A percentile compares a stretch with the other conserved stretches of the same genome.
phyloP scores from a whole-genome alignment of 1,140 invertebrate species.

The Drosophila sp. region DNA sequence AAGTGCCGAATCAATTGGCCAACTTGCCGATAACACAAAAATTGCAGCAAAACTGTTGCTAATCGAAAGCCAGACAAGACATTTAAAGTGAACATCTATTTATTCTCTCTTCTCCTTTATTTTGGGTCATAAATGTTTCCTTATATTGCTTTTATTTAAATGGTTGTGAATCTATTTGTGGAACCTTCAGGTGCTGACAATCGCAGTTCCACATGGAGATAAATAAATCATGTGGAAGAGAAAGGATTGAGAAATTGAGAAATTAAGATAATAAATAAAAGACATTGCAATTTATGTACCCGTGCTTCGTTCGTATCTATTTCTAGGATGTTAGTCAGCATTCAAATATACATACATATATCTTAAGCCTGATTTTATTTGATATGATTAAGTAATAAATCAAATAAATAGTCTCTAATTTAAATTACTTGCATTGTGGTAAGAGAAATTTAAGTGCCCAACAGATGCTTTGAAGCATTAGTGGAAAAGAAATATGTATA shows the following conservation, averaged over 20 bases:
- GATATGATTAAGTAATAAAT: conserved; percentile 31
- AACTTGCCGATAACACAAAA: conserved; percentile 5
- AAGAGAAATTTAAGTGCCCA: not conserved
- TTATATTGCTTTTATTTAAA: not conserved
- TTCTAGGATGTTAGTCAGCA: not conserved
- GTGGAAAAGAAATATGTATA: too few species aligned
- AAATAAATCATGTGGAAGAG: conserved; percentile 20
- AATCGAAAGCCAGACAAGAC: conserved; percentile 25
- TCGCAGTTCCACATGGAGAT: not conserved
- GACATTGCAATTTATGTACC: conserved; percentile 1
- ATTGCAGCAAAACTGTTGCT: conserved; percentile 15
- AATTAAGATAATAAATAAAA: conserved; percentile 21
- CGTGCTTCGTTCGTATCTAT: not conserved
- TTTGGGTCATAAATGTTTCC: conserved; percentile 12
- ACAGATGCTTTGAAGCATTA: not conserved
- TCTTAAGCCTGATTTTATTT: conserved; percentile 1
- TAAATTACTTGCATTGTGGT: conserved; percentile 16
- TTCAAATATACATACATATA: not conserved
- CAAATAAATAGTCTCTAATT: conserved; percentile 10
- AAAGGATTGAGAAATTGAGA: conserved; percentile 25
- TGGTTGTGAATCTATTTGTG: conserved; percentile 2
- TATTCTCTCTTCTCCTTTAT: not conserved
- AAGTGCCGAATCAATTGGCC: conserved; percentile 38
- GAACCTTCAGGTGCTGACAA: conserved; percentile 15
- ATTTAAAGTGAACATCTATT: conserved; percentile 26